Evolutionary conservation across 2,888 invertebrate genomes (phyloP).

Genomic region (Agriopis aurantiaria): DNA sequence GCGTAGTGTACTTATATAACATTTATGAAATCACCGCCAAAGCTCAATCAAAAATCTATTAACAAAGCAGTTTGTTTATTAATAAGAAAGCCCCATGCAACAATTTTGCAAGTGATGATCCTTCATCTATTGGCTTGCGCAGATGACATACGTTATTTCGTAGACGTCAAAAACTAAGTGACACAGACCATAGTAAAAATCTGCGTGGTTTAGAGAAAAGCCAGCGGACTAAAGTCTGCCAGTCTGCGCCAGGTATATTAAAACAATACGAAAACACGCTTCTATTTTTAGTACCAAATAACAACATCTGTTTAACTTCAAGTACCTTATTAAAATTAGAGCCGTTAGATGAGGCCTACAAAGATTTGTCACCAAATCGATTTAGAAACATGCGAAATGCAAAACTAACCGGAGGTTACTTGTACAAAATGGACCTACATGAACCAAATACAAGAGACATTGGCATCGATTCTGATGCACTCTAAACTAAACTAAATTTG

Average conservation of each 20-base stretch:
- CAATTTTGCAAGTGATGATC: constrained; percentile 34
- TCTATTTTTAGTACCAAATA: constrained; percentile 34
- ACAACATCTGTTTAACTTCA: constrained; percentile 30
- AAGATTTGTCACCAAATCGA: constrained; percentile 49
- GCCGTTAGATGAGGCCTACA: constrained; percentile 36
- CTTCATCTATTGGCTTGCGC: constrained; percentile 26
- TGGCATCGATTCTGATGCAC: too few species aligned
- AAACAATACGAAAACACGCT: constrained; percentile 18
- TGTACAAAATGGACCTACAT: neutral
- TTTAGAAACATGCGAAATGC: constrained; percentile 9
- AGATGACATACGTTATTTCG: neutral
- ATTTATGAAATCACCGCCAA: constrained; percentile 1
- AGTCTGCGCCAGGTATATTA: constrained; percentile 4
- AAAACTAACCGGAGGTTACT: neutral
- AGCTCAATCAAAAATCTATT: constrained; percentile 4
- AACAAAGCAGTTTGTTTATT: constrained; percentile 11
- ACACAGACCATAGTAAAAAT: neutral
- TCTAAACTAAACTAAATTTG: too few species aligned
- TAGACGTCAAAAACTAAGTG: neutral
- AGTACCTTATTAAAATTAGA: constrained; percentile 42
- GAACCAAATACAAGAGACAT: neutral
- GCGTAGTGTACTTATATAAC: neutral
- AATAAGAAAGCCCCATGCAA: constrained; percentile 9
- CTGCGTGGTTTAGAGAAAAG: neutral
- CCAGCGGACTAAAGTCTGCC: neutral